Base-by-base conservation (phyloP, 2,113 vertebrate species). In the Osmerus eperlanus region DNA sequence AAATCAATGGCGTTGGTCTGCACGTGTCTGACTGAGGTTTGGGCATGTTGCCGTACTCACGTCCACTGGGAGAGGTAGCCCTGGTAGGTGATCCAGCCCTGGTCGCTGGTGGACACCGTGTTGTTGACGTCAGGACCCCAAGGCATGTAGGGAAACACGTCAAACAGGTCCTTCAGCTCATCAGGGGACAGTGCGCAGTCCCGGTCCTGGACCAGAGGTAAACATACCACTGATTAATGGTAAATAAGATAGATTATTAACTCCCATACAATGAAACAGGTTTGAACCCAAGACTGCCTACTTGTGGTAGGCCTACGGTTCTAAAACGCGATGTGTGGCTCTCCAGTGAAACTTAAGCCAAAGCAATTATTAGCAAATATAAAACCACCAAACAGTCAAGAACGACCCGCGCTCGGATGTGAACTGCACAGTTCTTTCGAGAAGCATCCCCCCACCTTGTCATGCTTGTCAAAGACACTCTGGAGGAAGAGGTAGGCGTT, bases 41-140 rank as follows among this genome's bases (percentile, higher is more conserved):
- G 19, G 19, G 36, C 19, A 5, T 4, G 56, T 25, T 12, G 25
- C 25, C 2, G 18, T 70, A 95, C 97, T 95, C 82, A 99, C 96
- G 96, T 98, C 97, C 97, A 99, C 87, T 99, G 97, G 15, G 95
- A 98, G 60, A 99, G 95, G 86, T 96, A 99, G n/a, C 97, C 97
- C 75, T 99, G 97, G 90, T 98, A 97, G 0, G 97, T 98, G 89
- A 99, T 97, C 96, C 97, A 98, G 3, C 97, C 97, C 78, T 93
- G 92, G 23, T 97, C 96, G 62, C 96, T 97, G 41, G 96, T 99
- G 83, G 93, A 96, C 64, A 99, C 94, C 0, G 97, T 99, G 84
- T 94, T 99, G 84, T 97, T 96, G 77, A 98, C 97, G 76, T 99
- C 97, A 59, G 93, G 93, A 1, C 97, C 97, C 97, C 97, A 99